A percentile compares a stretch with the other conserved stretches of the same genome.
phyloP scores from a whole-genome alignment of 1,140 invertebrate genomes.

The Sminthurides bifidus region DNA sequence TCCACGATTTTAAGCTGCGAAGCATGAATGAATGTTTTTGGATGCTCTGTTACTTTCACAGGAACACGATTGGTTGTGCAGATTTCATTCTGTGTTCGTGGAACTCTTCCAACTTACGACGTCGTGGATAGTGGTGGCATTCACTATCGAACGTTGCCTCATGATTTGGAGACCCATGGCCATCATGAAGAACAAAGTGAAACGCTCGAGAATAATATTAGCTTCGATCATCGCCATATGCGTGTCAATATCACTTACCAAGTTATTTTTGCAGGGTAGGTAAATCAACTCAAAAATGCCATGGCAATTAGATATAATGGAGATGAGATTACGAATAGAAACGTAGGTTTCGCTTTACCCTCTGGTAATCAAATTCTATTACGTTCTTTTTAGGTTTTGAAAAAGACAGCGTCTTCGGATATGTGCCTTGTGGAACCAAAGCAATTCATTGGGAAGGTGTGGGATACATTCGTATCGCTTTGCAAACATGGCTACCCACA shows the following conservation, averaged over 20 bases:
- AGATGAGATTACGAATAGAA: too few relatives aligned
- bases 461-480: conserved; percentile 36
- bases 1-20: too few relatives aligned
- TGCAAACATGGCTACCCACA: conserved; percentile 37
- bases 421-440: conserved; percentile 34
- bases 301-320: too few relatives aligned
- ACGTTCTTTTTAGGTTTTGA: conserved; percentile 39
- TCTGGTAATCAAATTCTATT: too few relatives aligned
- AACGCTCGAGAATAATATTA: conserved; percentile 17
- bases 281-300: too few relatives aligned
- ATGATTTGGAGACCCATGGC: conserved; percentile 26
- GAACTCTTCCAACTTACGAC: conserved; percentile 27
- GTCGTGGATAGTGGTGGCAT: conserved; percentile 28
- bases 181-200: conserved; percentile 1
- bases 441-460: conserved; percentile 34
- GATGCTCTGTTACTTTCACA: not conserved
- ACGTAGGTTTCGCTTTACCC: too few relatives aligned
- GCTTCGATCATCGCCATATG: not conserved
- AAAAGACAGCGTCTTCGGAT: conserved; percentile 38
- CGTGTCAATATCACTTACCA: conserved; percentile 18
- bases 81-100: conserved; percentile 25
- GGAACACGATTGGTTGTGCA: conserved; percentile 24
- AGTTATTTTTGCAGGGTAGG: conserved; percentile 25
- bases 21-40: not conserved
- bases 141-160: conserved; percentile 26